phyloP scores from a whole-genome alignment of 92 coral and sea anemone species.

The Porites cylindrica region DNA sequence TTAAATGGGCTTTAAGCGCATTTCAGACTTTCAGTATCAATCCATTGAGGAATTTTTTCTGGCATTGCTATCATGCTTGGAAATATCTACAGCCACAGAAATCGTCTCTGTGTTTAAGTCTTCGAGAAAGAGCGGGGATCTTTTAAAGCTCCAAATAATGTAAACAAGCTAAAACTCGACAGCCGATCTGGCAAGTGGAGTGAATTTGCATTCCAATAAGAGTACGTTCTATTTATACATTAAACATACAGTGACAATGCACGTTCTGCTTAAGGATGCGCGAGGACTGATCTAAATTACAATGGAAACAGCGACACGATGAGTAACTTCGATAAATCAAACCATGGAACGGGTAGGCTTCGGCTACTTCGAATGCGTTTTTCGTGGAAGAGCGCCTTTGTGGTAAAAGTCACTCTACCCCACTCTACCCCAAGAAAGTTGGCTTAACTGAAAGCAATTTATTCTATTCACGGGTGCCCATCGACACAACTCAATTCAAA shows the following conservation, averaged over 20 bases:
- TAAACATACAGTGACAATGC: constrained; percentile 34
- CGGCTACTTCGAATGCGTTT: not conserved
- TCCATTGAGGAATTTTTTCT: constrained; percentile 13
- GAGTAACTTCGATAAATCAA: constrained; percentile 8
- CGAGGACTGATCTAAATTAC: constrained; percentile 31
- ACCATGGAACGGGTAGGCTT: not conserved
- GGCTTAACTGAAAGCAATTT: not conserved
- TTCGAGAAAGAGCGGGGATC: not conserved
- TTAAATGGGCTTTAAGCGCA: not conserved
- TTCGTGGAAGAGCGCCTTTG: not conserved
- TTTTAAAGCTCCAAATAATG: not conserved
- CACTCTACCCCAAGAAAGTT: not conserved
- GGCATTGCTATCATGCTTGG: constrained; percentile 4
- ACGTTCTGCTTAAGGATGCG: constrained; percentile 37
- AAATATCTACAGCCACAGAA: not conserved
- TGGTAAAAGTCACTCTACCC: not conserved
- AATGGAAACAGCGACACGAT: constrained; percentile 11
- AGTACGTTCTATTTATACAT: constrained; percentile 38
- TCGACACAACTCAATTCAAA: constrained; percentile 27
- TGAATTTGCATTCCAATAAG: constrained; percentile 53
- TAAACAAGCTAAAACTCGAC: constrained; percentile 28
- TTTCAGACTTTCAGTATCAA: constrained; percentile 16
- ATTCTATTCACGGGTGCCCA: not conserved
- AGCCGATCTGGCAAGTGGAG: constrained; percentile 6
- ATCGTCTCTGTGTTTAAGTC: not conserved